Percentiles rank a stretch among this genome's conserved stretches.
phyloP scores from a whole-genome alignment of 2,888 invertebrate genomes.

The Ectobius pallidus region DNA sequence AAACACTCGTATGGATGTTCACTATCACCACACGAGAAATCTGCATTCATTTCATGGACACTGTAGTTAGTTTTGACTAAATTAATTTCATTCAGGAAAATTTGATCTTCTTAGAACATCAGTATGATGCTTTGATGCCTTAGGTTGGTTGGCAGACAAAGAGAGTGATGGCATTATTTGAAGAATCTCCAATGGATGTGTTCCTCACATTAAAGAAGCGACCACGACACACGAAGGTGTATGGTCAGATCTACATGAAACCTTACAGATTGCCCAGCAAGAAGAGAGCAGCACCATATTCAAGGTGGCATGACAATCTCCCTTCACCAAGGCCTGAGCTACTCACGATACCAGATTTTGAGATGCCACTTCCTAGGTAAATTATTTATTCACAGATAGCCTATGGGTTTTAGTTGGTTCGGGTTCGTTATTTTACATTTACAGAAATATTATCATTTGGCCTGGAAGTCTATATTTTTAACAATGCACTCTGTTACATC shows the following conservation, averaged over 20 bases:
- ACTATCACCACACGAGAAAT: too few relatives aligned
- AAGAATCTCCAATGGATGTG: constrained; percentile 81
- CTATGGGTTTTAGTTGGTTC: too few relatives aligned
- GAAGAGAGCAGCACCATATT: constrained; percentile 67
- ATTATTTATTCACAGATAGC: not conserved
- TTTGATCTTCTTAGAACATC: not conserved
- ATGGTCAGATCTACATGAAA: constrained; percentile 75
- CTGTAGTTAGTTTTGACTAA: too few relatives aligned
- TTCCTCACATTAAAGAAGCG: constrained; percentile 81
- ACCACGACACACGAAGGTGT: constrained; percentile 80
- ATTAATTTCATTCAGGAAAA: too few relatives aligned
- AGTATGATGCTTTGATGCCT: not conserved
- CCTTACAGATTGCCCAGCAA: constrained; percentile 75
- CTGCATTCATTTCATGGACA: too few relatives aligned
- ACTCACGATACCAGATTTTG: constrained; percentile 65
- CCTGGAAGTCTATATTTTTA: too few relatives aligned
- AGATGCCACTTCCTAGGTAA: constrained; percentile 64
- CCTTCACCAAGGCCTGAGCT: constrained; percentile 69
- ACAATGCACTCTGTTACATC: too few relatives aligned
- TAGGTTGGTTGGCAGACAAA: constrained; percentile 85
- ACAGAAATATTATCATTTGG: too few relatives aligned
- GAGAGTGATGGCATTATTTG: constrained; percentile 73
- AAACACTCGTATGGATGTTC: too few relatives aligned
- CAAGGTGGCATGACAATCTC: constrained; percentile 71
- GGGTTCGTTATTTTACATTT: too few relatives aligned